Evolutionary conservation across 1,140 invertebrate species (phyloP).

Genomic region (Amphibalanus amphitrite): DNA sequence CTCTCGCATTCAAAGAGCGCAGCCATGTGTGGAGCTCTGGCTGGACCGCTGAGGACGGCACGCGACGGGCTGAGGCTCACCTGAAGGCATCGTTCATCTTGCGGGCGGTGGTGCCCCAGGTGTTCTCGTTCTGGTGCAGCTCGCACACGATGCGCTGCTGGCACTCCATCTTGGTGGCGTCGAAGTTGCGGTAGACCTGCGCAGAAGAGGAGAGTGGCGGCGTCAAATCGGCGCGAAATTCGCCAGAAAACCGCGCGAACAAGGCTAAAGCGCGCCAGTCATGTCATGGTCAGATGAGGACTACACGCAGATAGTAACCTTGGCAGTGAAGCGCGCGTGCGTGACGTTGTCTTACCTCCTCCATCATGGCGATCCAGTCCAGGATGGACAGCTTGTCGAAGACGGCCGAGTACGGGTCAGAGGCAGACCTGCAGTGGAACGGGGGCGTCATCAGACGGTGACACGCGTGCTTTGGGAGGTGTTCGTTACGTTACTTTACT

Average conservation of each 20-base stretch:
- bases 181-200: conserved; percentile 21
- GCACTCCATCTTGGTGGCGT: conserved; percentile 19
- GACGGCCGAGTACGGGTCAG: conserved; percentile 17
- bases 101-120: conserved; percentile 18
- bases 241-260: too few relatives aligned
- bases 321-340: not conserved
- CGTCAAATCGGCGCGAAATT: not conserved
- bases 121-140: conserved; percentile 19
- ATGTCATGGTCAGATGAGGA: not conserved
- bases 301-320: not conserved
- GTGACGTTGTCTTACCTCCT: conserved; percentile 12
- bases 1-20: too few relatives aligned
- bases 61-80: too few relatives aligned
- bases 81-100: conserved; percentile 19
- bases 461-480: too few relatives aligned
- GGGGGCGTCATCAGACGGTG: too few relatives aligned
- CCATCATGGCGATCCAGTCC: conserved; percentile 22
- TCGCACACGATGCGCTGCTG: conserved; percentile 21
- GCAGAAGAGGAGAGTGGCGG: not conserved
- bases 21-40: too few relatives aligned
- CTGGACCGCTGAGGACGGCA: too few relatives aligned
- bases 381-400: conserved; percentile 20
- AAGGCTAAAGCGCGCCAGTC: too few relatives aligned
- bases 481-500: not conserved
- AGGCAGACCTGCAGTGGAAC: conserved; percentile 14